Evolutionary conservation across 2,113 vertebrate genomes (phyloP).

Genomic region (Centropus bengalensis): DNA sequence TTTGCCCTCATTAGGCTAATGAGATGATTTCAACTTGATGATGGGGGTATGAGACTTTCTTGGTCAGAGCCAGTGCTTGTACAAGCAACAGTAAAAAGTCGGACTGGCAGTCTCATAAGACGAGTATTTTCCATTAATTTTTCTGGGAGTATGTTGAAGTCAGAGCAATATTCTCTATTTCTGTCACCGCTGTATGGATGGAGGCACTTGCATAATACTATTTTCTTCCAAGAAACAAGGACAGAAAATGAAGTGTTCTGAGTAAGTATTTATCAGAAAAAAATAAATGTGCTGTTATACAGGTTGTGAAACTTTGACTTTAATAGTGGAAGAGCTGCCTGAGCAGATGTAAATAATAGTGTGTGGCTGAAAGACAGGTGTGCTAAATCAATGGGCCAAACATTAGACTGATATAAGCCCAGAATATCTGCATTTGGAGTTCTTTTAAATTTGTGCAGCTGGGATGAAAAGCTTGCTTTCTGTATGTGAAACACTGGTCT

Average conservation of each 20-base stretch:
- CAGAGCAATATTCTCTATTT: slow-evolving; percentile 8
- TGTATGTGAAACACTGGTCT: not conserved
- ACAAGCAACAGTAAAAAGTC: not conserved
- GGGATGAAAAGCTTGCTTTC: not conserved
- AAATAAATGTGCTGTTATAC: not conserved
- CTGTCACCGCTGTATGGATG: slow-evolving; percentile 45
- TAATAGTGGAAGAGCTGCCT: not conserved
- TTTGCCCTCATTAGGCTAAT: slow-evolving; percentile 74
- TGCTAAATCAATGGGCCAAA: not conserved
- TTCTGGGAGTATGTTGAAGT: slow-evolving; percentile 22
- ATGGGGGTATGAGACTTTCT: not conserved
- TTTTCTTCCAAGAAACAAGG: slow-evolving; percentile 51
- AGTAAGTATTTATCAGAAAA: slow-evolving; percentile 18
- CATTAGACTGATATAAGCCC: not conserved
- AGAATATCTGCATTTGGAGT: not conserved
- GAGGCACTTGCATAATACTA: slow-evolving; percentile 44
- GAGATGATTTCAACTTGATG: slow-evolving; percentile 47
- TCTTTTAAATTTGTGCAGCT: not conserved
- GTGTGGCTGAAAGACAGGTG: not conserved
- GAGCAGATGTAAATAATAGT: not conserved
- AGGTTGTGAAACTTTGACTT: not conserved
- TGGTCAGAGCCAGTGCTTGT: slow-evolving; percentile 24
- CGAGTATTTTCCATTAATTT: slow-evolving; percentile 65
- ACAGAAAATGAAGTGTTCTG: slow-evolving; percentile 1
- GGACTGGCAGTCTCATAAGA: not conserved